Evolutionary conservation across 2,797 vertebrate species (phyloP), one percentile per base, ranked within the genome.

Genomic region (Nothura maculosa): DNA sequence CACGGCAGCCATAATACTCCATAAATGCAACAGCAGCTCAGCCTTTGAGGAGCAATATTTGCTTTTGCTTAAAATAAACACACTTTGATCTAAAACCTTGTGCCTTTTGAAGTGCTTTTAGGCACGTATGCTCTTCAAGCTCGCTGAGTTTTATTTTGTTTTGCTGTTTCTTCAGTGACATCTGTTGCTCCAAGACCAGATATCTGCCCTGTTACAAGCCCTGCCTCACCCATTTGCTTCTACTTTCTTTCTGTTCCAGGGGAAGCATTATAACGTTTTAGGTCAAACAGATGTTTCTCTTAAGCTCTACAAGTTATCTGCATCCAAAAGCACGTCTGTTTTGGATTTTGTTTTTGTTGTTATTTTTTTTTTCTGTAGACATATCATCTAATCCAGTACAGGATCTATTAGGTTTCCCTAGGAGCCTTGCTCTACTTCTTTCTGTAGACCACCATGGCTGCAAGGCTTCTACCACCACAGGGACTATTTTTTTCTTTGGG

Each of bases 41-140:
- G 57, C 48, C 76, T 95, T 95, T 85, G 87, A 85, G 92, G 95
- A 87, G 6, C 43, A 75, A 0, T 96, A 74, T 50, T n/a, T 85
- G 48, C 32, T 54, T 90, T 78, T 63, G 16, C 50, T 83, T 92
- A 64, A 66, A 55, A 82, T 66, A 85, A 87, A 64, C 73, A 88
- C 61, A 50, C 87, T 93, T 92, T 85, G 81, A 89, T 95, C 54
- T 87, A 45, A 85, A 74, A 50, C 62, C 85, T 83, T 45, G 5
- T 78, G 14, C 57, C 0, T 0, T 81, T 92, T 91, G 77, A 94
- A 89, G 58, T 83, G 77, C 66, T 75, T 87, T 93, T 38, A 87
- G 42, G 64, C 84, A 62, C 6, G 22, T 38, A 57, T 80, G 48
- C 68, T 83, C 89, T 93, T 72, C 55, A 81, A 67, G 30, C 67